Conservation (phyloP, 2,888 invertebrate genomes). For the Cerastis rubricosa region DNA sequence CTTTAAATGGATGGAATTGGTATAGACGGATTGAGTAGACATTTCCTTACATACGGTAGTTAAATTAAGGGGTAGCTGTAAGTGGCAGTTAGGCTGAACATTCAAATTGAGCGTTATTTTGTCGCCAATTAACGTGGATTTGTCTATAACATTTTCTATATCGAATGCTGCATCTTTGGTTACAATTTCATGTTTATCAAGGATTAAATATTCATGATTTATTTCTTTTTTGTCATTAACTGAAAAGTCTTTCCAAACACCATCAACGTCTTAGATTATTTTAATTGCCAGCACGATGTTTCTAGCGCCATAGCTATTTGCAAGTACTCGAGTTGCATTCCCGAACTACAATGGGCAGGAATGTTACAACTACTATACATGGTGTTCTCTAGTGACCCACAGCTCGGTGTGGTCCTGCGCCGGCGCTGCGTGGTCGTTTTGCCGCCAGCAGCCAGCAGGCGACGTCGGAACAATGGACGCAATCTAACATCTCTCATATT, state of each 20-base stretch:
- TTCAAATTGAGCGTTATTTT: slow-evolving; percentile 20
- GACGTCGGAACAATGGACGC: slow-evolving; percentile 79
- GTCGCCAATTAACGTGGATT: background rate
- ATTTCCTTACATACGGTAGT: slow-evolving; percentile 39
- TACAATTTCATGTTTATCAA: too few species aligned
- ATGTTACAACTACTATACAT: slow-evolving; percentile 54
- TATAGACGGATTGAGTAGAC: slow-evolving; percentile 15
- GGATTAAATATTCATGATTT: background rate
- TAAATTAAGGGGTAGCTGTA: slow-evolving; percentile 13
- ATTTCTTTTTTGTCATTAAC: background rate
- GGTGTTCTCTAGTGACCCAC: slow-evolving; percentile 63
- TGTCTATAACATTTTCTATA: background rate
- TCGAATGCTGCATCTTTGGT: background rate
- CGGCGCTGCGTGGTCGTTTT: slow-evolving; percentile 60
- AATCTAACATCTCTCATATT: slow-evolving; percentile 84
- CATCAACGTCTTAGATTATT: background rate
- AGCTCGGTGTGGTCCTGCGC: slow-evolving; percentile 67
- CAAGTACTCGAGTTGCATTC: slow-evolving; percentile 25
- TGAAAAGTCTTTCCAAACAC: background rate
- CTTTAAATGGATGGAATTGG: slow-evolving; percentile 38
- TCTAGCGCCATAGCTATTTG: background rate
- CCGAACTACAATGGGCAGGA: slow-evolving; percentile 48
- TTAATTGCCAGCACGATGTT: background rate
- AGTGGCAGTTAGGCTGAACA: background rate
- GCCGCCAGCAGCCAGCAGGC: slow-evolving; percentile 71